Evolutionary conservation across 2,888 invertebrate genomes (phyloP), one percentile per base, ranked within the genome.

Genomic region (Abrostola triplasia): DNA sequence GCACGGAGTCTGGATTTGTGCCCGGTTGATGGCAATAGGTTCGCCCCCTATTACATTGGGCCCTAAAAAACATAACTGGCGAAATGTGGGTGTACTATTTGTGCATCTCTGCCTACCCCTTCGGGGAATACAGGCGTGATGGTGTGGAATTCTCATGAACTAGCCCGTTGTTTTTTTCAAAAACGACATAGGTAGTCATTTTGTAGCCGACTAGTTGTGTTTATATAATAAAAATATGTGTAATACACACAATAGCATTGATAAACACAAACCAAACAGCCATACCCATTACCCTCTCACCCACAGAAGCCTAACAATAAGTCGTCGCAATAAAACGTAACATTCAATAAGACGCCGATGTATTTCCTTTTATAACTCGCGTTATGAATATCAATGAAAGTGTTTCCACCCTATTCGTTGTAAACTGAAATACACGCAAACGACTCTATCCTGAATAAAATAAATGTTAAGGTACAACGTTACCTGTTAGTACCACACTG

Each of bases 361-460:
- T 75, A 58, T 75, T 72, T 70, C 64, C 64, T 55, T 55, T 54
- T 47, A 57, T 67, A 53, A 63, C 59, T 66, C 50, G 36, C 44
- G 62, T 56, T 78, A 36, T 66, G 76, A 78, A 76, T 76, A 78
- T 66, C 76, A 78, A 78, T 76, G 61, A 36, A 59, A 52, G 50
- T 63, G 59, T 62, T 66, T 59, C 52, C 65, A 64, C 64, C 40
- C 48, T 56, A 41, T 73, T 51, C 65, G 12, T 40, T 73, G 63
- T 59, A 66, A 74, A 77, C 59, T 70, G 51, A 59, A 70, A 62
- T 74, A 62, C 57, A 41, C 52, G 58, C 59, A 65, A 54, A 69
- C 57, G 69, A 62, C 60, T 79, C 12, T 52, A 63, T 60, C 56
- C 50, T 60, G 64, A 75, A 75, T 64, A 64, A 74, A 52, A 75